Conservation (phyloP, 2,888 invertebrate species). For the Diaperis boleti region DNA sequence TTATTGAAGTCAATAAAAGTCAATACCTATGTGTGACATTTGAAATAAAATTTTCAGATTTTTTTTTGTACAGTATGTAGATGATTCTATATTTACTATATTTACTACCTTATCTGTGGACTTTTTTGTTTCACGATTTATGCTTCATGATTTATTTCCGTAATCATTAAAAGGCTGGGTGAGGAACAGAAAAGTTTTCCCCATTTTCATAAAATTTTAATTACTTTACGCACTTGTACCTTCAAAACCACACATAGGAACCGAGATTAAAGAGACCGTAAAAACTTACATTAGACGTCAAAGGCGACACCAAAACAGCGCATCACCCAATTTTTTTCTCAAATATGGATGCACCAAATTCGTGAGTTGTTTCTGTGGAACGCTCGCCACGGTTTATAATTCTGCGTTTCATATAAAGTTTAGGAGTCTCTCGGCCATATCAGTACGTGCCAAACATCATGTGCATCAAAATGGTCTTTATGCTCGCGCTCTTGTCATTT, state of each 20-base stretch:
- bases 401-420: conserved; percentile 54
- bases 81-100: no score
- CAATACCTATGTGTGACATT: no score
- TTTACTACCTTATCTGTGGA: no score
- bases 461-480: conserved; percentile 8
- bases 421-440: conserved; percentile 35
- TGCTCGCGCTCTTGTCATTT: conserved; percentile 14
- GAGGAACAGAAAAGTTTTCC: no score
- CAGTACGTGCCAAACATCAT: conserved; percentile 23
- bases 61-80: no score
- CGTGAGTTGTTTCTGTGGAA: conserved; percentile 47
- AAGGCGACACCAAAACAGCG: conserved; percentile 44
- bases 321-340: conserved; percentile 43
- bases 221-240: conserved; percentile 27
- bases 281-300: conserved; percentile 52
- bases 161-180: no score
- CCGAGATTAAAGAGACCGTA: conserved; percentile 54
- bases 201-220: no score
- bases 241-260: conserved; percentile 12
- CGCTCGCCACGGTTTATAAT: conserved; percentile 53
- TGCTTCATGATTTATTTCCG: no score
- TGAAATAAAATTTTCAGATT: no score
- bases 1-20: no score
- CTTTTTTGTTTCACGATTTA: no score
- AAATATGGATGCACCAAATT: conserved; percentile 40